A percentile compares a stretch with the other conserved stretches of the same genome.
These are phyloP conservation scores for Sitta carolinensis DNA, from an alignment of 2,797 vertebrate genomes.

Conservation along the genomic window DNA sequence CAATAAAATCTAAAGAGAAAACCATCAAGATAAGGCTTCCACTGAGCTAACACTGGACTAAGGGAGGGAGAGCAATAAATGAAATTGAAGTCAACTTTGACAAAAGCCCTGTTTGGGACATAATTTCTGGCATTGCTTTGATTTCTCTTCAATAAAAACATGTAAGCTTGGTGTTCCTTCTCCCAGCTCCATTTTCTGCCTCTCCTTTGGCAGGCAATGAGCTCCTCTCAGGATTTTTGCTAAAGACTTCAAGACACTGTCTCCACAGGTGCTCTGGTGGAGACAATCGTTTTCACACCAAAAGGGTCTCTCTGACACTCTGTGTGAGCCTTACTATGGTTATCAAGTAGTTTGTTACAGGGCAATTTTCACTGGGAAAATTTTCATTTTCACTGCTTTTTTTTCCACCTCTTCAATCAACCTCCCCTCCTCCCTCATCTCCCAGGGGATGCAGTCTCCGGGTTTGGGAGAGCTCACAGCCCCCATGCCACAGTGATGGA, in stretches of 20 bases:
- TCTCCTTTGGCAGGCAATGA: background rate
- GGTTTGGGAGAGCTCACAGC: background rate
- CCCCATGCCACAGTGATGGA: fast-evolving
- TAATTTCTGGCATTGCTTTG: constrained; percentile 35
- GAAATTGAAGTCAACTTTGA: constrained; percentile 26
- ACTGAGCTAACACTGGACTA: background rate
- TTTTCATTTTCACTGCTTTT: background rate
- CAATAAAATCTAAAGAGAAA: constrained; percentile 47
- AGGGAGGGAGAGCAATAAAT: background rate
- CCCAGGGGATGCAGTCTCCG: background rate
- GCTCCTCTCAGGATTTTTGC: background rate
- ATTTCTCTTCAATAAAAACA: constrained; percentile 42
- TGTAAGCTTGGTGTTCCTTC: background rate
- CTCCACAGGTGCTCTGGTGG: background rate
- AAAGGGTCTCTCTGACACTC: background rate
- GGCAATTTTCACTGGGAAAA: background rate
- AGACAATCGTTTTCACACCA: background rate
- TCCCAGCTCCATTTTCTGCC: background rate
- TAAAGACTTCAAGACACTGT: background rate
- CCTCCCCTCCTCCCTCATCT: background rate
- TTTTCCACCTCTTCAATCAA: background rate
- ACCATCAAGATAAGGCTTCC: background rate
- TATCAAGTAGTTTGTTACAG: background rate
- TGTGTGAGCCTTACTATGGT: background rate
- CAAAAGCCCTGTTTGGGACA: constrained; percentile 19